These are phyloP conservation scores for human DNA, from an alignment of 2,113 vertebrate genomes.

Conservation along the genomic window DNA sequence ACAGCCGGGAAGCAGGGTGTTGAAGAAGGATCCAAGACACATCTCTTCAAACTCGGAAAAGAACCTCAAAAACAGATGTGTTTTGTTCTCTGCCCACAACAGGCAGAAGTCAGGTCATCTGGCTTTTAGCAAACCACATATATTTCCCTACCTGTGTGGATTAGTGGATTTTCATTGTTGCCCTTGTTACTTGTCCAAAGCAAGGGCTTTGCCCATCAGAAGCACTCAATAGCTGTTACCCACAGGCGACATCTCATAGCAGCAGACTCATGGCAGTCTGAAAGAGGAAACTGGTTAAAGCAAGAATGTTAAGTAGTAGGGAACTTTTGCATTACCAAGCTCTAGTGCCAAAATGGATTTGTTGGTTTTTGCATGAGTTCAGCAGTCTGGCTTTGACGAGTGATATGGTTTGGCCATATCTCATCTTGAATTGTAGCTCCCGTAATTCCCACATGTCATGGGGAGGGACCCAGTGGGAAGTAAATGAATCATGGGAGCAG, in stretches of 20 bases:
- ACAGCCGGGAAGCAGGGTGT: accelerated
- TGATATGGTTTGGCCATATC: no score
- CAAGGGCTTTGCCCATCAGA: no score
- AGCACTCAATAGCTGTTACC: accelerated
- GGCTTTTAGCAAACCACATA: not conserved
- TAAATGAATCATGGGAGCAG: no score
- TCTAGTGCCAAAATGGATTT: no score
- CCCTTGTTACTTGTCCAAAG: not conserved
- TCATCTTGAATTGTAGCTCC: no score
- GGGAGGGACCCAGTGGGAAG: no score
- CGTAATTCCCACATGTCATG: no score
- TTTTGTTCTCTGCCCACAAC: not conserved
- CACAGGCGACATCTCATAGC: not conserved
- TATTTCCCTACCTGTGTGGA: not conserved
- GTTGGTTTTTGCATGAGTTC: not conserved
- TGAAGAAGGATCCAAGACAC: not conserved
- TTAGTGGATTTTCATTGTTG: no score
- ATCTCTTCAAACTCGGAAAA: not conserved
- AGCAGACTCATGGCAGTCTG: not conserved
- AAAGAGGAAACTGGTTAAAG: not conserved
- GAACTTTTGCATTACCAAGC: not conserved
- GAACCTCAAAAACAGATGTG: not conserved
- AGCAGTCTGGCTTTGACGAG: not conserved
- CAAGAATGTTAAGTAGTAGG: not conserved
- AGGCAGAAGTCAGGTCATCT: not conserved